Evolutionary conservation across 2,113 vertebrate species (phyloP).

Genomic region (Notarius lentiginosus): DNA sequence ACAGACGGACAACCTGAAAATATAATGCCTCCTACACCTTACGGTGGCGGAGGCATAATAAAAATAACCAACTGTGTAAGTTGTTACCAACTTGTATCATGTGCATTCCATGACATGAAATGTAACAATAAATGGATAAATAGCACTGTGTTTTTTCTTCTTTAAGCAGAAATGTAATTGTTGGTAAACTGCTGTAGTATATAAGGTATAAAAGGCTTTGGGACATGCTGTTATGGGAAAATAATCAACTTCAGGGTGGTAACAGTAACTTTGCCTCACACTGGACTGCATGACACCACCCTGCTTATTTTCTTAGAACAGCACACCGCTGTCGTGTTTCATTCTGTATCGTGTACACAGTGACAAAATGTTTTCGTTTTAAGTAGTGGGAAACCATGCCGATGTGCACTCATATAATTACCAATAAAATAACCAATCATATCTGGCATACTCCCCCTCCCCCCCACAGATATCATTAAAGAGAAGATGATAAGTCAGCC

Average conservation of each 20-base stretch:
- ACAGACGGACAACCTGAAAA: too few species aligned
- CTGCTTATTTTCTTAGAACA: background rate
- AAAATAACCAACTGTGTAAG: background rate
- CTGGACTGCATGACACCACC: background rate
- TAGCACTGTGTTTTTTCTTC: background rate
- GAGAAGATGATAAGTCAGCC: background rate
- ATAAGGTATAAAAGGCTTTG: too few species aligned
- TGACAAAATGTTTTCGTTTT: background rate
- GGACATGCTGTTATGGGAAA: background rate
- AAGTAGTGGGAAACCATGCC: background rate
- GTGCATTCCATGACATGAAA: too few species aligned
- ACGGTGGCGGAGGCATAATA: too few species aligned
- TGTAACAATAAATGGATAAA: too few species aligned
- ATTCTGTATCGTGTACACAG: background rate
- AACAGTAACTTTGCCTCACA: background rate
- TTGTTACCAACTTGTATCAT: background rate
- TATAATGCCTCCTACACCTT: too few species aligned
- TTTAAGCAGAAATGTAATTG: too few species aligned
- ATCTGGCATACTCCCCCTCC: background rate
- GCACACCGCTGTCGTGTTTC: background rate
- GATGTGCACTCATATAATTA: background rate
- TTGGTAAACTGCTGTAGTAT: too few species aligned
- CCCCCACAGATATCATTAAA: background rate
- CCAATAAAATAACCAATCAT: background rate
- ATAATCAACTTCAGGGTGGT: background rate